These are phyloP conservation scores for Pollenia angustigena DNA, from an alignment of 2,888 invertebrate species.

Conservation along the genomic window DNA sequence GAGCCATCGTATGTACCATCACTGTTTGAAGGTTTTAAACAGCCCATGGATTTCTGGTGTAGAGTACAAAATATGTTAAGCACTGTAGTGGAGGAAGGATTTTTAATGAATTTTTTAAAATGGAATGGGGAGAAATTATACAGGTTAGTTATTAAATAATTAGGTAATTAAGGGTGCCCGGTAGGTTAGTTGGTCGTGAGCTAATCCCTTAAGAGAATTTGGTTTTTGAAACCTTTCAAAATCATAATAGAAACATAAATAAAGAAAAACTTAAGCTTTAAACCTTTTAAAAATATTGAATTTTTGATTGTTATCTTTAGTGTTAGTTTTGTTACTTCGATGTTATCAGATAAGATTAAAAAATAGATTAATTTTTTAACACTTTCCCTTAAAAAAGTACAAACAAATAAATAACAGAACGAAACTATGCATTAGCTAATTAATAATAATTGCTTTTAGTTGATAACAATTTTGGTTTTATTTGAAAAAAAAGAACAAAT, in stretches of 20 bases:
- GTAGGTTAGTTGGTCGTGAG: no score
- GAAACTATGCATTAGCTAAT: background rate
- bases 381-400: background rate
- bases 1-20: constrained; percentile 78
- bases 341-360: background rate
- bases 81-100: constrained; percentile 38
- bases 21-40: constrained; percentile 65
- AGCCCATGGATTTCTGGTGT: constrained; percentile 74
- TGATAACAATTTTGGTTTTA: background rate
- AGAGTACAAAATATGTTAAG: constrained; percentile 74
- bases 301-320: no score
- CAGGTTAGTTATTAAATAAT: constrained; percentile 42
- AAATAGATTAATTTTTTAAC: background rate
- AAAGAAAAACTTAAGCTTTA: no score
- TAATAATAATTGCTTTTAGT: background rate
- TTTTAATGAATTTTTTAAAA: constrained; percentile 1
- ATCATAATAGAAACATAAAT: no score
- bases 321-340: background rate
- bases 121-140: constrained; percentile 36
- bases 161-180: no score
- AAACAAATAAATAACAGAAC: background rate
- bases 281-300: no score
- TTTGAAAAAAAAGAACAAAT: no score
- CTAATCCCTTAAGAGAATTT: no score
- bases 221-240: no score